Evolutionary conservation across 2,888 invertebrate genomes (phyloP), one percentile per base, ranked within the genome.

Genomic region (Spilarctia lutea): DNA sequence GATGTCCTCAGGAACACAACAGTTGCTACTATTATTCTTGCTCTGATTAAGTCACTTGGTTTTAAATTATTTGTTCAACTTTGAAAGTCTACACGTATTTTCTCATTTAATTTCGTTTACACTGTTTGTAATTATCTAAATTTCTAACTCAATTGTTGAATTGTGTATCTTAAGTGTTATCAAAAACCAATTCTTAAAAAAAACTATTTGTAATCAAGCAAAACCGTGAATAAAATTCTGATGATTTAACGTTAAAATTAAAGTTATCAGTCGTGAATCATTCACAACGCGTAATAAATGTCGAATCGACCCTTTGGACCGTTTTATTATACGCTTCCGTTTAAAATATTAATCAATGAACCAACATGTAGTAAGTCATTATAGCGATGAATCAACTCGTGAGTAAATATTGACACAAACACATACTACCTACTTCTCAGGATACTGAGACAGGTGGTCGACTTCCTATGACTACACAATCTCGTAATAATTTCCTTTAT

Each of bases 341-440:
- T 75, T 45, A 39, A 60, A 24, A 65, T 45, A 74, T 66, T 66
- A 73, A 70, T 76, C 71, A 75, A 77, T 78, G 74, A 73, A 78
- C 27, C 52, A 60, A 79, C 74, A 76, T 71, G 81, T 75, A 75
- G 76, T 81, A 76, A 75, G 71, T 79, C 76, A 78, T 75, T 74
- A 83, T 65, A 66, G 74, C 60, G 68, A 65, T 81, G 81, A 85
- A 76, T 85, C 83, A 84, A 70, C 63, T 52, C 30, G 33, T 66
- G 70, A 74, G 65, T 69, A 69, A 69, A 65, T 30, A 74, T 56
- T 69, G 63, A 73, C 24, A 20, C 33, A 68, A 60, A 60, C 24
- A 72, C 67, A 27, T n/a, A n/a, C 52, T 56, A n/a, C 24, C n/a
- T 56, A 56, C 60, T 67, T 75, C 72, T 39, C 60, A 66, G 68